phyloP scores from a whole-genome alignment of 2,113 vertebrate genomes.

The zebrafish (Danio rerio) region GRCz12tu NC_133183.1:42957501-42958000 shows the following conservation, averaged over 20 bases:
- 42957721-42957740: neutral
- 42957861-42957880: constrained; percentile 15
- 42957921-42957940: neutral
- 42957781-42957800: constrained; percentile 56
- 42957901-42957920: constrained; percentile 6
- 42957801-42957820: constrained; percentile 44
- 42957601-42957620: no score
- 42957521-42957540: no score
- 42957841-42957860: neutral
- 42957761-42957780: neutral
- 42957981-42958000: constrained; percentile 89
- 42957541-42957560: no score
- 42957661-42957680: no score
- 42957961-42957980: constrained; percentile 30
- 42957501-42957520: no score
- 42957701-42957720: no score
- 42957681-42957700: no score
- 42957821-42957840: constrained; percentile 1
- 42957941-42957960: neutral
- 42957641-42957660: no score
- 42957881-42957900: constrained; percentile 10
- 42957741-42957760: neutral
- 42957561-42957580: no score
- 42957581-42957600: no score
- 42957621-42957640: no score